Conservation (phyloP, 2,113 vertebrate species). For the Oryzias curvinotus region DNA sequence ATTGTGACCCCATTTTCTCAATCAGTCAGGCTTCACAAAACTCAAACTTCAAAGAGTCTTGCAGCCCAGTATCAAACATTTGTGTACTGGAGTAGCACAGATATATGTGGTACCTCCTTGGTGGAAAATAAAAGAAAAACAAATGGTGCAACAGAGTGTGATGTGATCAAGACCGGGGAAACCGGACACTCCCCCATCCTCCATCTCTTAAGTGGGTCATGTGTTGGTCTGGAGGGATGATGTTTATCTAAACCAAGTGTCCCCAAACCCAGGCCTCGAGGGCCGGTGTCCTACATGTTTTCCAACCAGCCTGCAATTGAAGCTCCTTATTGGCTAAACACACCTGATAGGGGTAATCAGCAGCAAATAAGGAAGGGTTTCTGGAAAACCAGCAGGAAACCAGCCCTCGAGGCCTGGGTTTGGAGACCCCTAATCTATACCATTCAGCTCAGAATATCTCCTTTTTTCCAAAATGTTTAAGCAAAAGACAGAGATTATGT, state of each 20-base stretch:
- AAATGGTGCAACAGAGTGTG: background rate
- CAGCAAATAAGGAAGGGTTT: no score
- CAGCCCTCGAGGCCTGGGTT: no score
- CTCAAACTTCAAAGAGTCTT: background rate
- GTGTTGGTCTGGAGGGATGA: conserved; percentile 24
- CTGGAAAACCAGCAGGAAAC: no score
- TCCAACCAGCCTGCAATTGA: no score
- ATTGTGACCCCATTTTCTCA: background rate
- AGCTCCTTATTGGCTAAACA: no score
- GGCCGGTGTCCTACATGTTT: no score
- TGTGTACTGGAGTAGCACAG: conserved; percentile 9
- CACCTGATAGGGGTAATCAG: no score
- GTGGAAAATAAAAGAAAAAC: background rate
- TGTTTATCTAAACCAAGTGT: conserved; percentile 15
- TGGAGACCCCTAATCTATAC: background rate
- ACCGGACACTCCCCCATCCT: conserved; percentile 1
- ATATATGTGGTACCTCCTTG: background rate
- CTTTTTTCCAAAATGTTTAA: background rate
- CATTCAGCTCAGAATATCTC: conserved; percentile 34
- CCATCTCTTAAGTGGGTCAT: conserved; percentile 22
- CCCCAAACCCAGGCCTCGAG: no score
- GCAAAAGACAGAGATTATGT: no score
- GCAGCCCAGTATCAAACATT: conserved; percentile 11
- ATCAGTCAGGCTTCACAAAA: background rate
- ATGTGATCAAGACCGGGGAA: conserved; percentile 18